These are phyloP conservation scores for Anthophora plumipes DNA, from an alignment of 2,888 invertebrate species.

Conservation along the genomic window DNA sequence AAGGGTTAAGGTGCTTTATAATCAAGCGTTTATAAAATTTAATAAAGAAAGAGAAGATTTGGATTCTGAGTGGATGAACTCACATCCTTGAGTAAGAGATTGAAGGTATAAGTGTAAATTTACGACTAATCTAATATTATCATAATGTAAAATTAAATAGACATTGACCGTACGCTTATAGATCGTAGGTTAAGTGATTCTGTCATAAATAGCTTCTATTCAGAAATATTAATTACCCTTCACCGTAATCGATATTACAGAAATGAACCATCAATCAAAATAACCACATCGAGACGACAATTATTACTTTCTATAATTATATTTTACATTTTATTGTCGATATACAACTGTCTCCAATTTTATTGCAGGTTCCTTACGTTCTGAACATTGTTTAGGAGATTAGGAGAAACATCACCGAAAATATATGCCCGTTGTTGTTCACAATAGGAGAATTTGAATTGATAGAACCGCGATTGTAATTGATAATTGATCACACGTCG, in stretches of 20 bases:
- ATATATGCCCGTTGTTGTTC: not conserved
- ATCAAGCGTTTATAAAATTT: too few relatives aligned
- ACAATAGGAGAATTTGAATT: not conserved
- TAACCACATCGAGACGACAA: conserved; percentile 17
- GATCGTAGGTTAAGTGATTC: conserved; percentile 31
- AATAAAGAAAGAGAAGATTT: too few relatives aligned
- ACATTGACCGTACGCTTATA: not conserved
- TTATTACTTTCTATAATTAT: conserved; percentile 21
- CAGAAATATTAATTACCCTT: conserved; percentile 41
- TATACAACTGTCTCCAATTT: too few relatives aligned
- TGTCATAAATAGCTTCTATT: conserved; percentile 26
- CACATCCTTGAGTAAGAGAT: too few relatives aligned
- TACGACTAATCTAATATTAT: not conserved
- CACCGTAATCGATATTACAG: conserved; percentile 32
- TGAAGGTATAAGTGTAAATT: not conserved
- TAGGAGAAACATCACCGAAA: not conserved
- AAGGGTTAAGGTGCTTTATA: too few relatives aligned
- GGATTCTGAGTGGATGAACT: too few relatives aligned
- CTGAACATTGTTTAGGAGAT: not conserved
- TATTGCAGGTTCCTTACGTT: not conserved
- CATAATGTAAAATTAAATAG: not conserved
- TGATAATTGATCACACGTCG: conserved; percentile 44
- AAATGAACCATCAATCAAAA: conserved; percentile 39
- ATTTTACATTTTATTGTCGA: not conserved
- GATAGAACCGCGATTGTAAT: conserved; percentile 31